Percentiles rank a stretch among this genome's conserved stretches.
Conservation (phyloP, 2,888 invertebrate species). For the Drosophila ustulata region DNA sequence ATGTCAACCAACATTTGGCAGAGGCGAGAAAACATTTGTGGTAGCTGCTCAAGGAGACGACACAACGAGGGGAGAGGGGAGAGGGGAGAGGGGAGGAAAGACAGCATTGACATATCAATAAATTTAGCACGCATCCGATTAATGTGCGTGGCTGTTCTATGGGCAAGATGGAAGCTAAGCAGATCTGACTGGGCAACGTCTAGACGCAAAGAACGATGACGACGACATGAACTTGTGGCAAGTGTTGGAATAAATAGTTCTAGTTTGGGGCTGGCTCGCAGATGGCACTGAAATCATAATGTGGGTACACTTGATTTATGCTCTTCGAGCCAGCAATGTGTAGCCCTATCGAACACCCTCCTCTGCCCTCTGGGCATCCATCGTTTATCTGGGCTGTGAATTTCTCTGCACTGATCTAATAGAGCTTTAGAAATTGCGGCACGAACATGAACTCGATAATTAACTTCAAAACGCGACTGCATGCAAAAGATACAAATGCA, state of each 20-base stretch:
- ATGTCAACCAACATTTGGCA: conserved; percentile 48
- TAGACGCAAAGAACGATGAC: conserved; percentile 29
- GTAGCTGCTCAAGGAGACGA: conserved; percentile 22
- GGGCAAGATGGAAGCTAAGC: conserved; percentile 12
- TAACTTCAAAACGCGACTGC: conserved; percentile 66
- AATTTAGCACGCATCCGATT: conserved; percentile 74
- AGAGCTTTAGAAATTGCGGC: conserved; percentile 74
- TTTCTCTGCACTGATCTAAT: conserved; percentile 68
- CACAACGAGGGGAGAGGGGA: neutral
- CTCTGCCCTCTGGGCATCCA: neutral
- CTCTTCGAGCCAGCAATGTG: conserved; percentile 19
- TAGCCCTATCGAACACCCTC: neutral
- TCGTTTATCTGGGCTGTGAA: conserved; percentile 45
- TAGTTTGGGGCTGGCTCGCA: conserved; percentile 48
- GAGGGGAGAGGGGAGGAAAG: conserved; percentile 4
- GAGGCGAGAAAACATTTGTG: conserved; percentile 22
- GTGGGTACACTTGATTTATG: conserved; percentile 56
- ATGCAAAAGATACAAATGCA: conserved; percentile 66
- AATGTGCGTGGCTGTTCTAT: conserved; percentile 57
- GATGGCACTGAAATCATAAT: conserved; percentile 57
- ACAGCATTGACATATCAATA: conserved; percentile 65
- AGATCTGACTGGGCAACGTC: conserved; percentile 39
- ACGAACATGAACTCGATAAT: conserved; percentile 79
- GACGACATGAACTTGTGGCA: conserved; percentile 35
- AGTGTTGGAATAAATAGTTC: conserved; percentile 22